Evolutionary conservation across 2,888 invertebrate genomes (phyloP).

Genomic region (Trissonchulus latispiculum): DNA sequence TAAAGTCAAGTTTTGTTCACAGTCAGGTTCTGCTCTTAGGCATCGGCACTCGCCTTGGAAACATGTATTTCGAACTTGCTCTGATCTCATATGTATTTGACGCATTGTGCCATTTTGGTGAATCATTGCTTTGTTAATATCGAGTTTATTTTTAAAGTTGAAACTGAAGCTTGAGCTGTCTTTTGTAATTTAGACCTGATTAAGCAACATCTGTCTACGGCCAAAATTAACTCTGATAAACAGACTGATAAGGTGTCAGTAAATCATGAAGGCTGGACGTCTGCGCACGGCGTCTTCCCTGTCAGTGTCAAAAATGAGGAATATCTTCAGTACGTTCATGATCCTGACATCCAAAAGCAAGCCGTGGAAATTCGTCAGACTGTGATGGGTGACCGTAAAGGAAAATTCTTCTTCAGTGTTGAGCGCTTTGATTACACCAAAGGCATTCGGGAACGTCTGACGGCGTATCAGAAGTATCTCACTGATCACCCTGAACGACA

Average conservation of each 20-base stretch:
- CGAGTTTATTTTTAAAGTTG: no score
- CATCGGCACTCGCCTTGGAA: no score
- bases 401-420: slow-evolving; percentile 41
- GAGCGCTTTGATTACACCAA: slow-evolving; percentile 44
- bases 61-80: no score
- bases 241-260: slow-evolving; percentile 27
- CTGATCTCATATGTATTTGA: no score
- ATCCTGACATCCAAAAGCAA: slow-evolving; percentile 32
- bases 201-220: slow-evolving; percentile 28
- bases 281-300: slow-evolving; percentile 42
- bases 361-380: slow-evolving; percentile 33
- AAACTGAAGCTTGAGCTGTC: no score
- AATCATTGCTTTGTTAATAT: no score
- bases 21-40: no score
- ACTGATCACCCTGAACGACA: slow-evolving; percentile 36
- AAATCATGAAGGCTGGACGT: slow-evolving; percentile 38
- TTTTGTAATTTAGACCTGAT: slow-evolving; percentile 21
- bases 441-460: slow-evolving; percentile 23
- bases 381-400: slow-evolving; percentile 27
- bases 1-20: no score
- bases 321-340: slow-evolving; percentile 37
- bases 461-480: slow-evolving; percentile 30
- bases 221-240: slow-evolving; percentile 32
- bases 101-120: no score
- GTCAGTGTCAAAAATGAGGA: slow-evolving; percentile 44